phyloP scores from a whole-genome alignment of 2,888 invertebrate genomes.

The Torymus texanus region DNA sequence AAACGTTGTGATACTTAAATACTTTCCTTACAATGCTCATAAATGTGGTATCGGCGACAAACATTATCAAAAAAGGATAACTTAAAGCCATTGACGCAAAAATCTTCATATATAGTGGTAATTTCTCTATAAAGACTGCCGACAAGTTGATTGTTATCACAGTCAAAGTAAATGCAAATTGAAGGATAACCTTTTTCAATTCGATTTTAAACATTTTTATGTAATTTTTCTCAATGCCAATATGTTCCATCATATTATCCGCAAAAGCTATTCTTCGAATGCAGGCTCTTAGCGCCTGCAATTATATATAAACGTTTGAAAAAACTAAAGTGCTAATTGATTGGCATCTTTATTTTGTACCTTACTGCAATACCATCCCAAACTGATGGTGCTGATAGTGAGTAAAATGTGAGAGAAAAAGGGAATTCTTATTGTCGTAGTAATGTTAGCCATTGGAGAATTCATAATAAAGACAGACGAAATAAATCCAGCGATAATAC shows the following conservation, averaged over 20 bases:
- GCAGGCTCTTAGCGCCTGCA: neutral
- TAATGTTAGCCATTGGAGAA: neutral
- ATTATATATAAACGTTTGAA: too few relatives aligned
- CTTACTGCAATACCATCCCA: slow-evolving; percentile 22
- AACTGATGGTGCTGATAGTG: neutral
- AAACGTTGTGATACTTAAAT: neutral
- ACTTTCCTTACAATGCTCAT: slow-evolving; percentile 27
- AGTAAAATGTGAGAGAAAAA: slow-evolving; percentile 23
- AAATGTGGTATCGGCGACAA: slow-evolving; percentile 25
- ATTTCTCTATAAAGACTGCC: too few relatives aligned
- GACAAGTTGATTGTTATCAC: too few relatives aligned
- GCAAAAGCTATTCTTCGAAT: neutral
- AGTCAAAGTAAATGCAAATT: neutral
- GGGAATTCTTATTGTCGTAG: neutral
- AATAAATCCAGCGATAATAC: neutral
- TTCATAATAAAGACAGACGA: neutral
- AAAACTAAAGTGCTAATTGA: too few relatives aligned
- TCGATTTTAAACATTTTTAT: neutral
- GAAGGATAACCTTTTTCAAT: neutral
- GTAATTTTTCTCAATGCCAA: slow-evolving; percentile 10
- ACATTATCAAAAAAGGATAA: slow-evolving; percentile 19
- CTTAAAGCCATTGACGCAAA: neutral
- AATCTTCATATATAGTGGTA: neutral
- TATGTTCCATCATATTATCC: slow-evolving; percentile 15
- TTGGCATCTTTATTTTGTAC: neutral